phyloP scores from a whole-genome alignment of 2,888 invertebrate genomes.

The Polydrusus tereticollis region DNA sequence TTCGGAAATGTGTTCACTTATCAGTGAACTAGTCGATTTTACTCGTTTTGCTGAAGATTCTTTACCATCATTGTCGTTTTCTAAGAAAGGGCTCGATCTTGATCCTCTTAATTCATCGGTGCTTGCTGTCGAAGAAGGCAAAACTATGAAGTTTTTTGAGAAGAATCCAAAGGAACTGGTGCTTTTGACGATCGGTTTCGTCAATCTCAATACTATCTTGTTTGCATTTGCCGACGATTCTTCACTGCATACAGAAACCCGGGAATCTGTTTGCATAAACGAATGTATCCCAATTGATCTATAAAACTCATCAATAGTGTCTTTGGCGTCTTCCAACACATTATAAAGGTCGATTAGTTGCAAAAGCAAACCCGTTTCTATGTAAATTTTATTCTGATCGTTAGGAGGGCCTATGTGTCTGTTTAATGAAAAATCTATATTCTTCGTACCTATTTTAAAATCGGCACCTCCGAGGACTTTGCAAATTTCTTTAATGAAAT shows the following conservation, averaged over 20 bases:
- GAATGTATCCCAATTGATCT: conserved; percentile 28
- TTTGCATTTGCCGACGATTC: conserved; percentile 25
- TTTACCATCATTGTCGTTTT: neutral
- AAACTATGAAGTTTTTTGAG: conserved; percentile 43
- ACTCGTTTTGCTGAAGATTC: conserved; percentile 26
- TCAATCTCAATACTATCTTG: conserved; percentile 31
- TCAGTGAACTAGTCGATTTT: conserved; percentile 42
- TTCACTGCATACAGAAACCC: neutral
- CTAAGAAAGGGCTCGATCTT: conserved; percentile 25
- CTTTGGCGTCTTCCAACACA: conserved; percentile 49
- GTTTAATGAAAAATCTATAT: conserved; percentile 43
- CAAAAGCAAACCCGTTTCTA: conserved; percentile 51
- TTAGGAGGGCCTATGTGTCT: conserved; percentile 46
- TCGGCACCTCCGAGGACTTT: conserved; percentile 12
- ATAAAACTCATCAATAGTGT: conserved; percentile 27
- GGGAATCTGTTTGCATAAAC: conserved; percentile 40
- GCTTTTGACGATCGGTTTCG: conserved; percentile 1
- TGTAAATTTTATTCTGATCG: conserved; percentile 47
- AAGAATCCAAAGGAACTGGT: conserved; percentile 25
- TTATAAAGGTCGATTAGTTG: conserved; percentile 53
- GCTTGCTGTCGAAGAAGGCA: too few species aligned
- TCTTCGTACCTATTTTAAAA: conserved; percentile 13
- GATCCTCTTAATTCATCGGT: conserved; percentile 15
- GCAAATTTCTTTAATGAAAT: conserved; percentile 15
- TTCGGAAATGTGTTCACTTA: conserved; percentile 27